A percentile compares a stretch with the other conserved stretches of the same genome.
Conservation (phyloP, 2,797 vertebrate species). For the Enteromius afrohamiltoni region DNA sequence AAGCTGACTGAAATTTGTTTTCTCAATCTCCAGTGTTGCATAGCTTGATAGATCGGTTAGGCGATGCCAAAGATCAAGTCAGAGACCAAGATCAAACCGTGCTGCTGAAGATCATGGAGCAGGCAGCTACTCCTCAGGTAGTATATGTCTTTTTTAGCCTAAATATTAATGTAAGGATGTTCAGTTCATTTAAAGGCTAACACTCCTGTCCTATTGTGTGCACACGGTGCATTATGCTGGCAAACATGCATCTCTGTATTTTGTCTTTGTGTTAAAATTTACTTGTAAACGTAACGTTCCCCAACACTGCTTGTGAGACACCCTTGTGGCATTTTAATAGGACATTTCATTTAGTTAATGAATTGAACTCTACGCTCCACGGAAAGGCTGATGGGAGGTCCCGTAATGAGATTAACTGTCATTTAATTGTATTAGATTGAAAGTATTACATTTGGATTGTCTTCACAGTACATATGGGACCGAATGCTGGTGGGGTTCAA, state of each 20-base stretch:
- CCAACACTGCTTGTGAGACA: background rate
- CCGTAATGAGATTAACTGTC: slow-evolving; percentile 35
- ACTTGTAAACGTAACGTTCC: too few relatives aligned
- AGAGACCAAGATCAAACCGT: slow-evolving; percentile 94
- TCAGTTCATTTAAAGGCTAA: background rate
- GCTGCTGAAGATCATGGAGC: slow-evolving; percentile 97
- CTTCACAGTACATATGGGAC: slow-evolving; percentile 92
- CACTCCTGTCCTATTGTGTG: background rate
- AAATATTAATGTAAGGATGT: background rate
- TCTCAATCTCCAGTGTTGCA: slow-evolving; percentile 83
- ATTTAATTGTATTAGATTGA: slow-evolving; percentile 22
- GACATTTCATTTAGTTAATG: slow-evolving; percentile 28
- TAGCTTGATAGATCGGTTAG: slow-evolving; percentile 94
- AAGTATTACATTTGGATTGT: slow-evolving; percentile 35
- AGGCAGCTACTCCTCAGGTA: slow-evolving; percentile 93
- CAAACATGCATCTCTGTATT: background rate
- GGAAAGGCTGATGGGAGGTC: slow-evolving; percentile 1
- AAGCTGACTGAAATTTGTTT: background rate
- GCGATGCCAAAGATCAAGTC: slow-evolving; percentile 95
- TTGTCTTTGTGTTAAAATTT: background rate
- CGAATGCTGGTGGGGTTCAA: slow-evolving; percentile 98
- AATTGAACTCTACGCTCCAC: background rate
- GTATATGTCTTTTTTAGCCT: background rate
- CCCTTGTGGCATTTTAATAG: slow-evolving; percentile 11
- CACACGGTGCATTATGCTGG: background rate